Conservation (phyloP, 2,113 vertebrate genomes). For the Trematomus loennbergii region DNA sequence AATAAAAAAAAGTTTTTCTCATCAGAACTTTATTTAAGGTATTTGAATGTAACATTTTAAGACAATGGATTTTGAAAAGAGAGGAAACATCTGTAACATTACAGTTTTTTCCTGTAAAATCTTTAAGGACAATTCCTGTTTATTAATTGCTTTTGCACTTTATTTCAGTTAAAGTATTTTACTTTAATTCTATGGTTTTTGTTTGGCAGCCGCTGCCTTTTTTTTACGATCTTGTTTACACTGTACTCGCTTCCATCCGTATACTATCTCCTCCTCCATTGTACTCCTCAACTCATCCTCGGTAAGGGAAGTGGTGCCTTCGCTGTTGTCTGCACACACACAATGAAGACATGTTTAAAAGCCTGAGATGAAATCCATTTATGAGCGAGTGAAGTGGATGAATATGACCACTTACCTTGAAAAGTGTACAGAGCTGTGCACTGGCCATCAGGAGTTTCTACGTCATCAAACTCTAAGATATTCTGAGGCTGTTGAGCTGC, state of each 20-base stretch:
- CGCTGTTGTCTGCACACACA: slow-evolving; percentile 72
- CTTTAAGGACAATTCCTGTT: too few relatives aligned
- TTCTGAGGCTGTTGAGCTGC: slow-evolving; percentile 23
- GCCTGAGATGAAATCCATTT: not conserved
- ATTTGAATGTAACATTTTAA: too few relatives aligned
- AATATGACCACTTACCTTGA: slow-evolving; percentile 77
- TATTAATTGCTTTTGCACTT: too few relatives aligned
- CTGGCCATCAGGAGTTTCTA: slow-evolving; percentile 83
- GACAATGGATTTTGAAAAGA: too few relatives aligned
- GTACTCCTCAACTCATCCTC: slow-evolving; percentile 86
- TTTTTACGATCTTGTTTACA: too few relatives aligned
- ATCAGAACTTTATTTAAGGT: too few relatives aligned
- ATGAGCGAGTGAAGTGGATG: not conserved
- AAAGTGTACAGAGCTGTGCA: slow-evolving; percentile 89
- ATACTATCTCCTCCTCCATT: slow-evolving; percentile 89
- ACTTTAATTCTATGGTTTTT: too few relatives aligned
- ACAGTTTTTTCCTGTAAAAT: too few relatives aligned
- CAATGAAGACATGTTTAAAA: slow-evolving; percentile 13
- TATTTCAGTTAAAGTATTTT: too few relatives aligned
- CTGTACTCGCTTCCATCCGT: slow-evolving; percentile 89
- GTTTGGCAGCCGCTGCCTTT: too few relatives aligned
- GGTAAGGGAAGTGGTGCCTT: slow-evolving; percentile 86
- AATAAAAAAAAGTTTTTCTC: too few relatives aligned
- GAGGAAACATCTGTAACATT: too few relatives aligned
- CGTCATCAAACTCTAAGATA: slow-evolving; percentile 83